Evolutionary conservation across 1,140 invertebrate genomes (phyloP), one percentile per base, ranked within the genome.

Genomic region (Zaprionus lachaisei): DNA sequence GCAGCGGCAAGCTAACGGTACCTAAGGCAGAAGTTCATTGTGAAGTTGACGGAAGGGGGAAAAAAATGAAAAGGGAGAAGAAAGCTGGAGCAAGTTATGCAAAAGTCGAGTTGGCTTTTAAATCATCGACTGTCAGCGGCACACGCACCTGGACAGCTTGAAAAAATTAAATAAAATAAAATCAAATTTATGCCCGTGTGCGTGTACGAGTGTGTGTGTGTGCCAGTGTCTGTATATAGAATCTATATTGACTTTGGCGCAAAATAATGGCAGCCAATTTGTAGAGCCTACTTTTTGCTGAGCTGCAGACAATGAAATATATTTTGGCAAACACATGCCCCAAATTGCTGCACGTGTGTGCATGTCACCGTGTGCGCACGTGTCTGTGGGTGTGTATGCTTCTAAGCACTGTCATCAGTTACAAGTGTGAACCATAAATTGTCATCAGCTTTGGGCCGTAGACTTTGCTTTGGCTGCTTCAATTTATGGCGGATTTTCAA

Each of bases 371-470:
- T 55, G 28, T 63, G 28, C 7, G 28, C 7, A 9, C 28, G 56
- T 34, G 31, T 34, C 0, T 34, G 31, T 31, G 28, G 11, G 58
- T 67, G 56, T 75, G 62, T 69, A 65, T 81, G 75, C 70, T 79
- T 70, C 77, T 90, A 82, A 90, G 86, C 86, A 85, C 85, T 81
- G 79, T 89, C 85, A 90, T 90, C 85, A 90, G 85, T 90, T 90
- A 89, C 85, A 90, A 90, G 85, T 90, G 85, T 90, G 85, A 90
- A 90, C 85, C 85, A 90, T 90, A 90, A 85, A 90, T 90, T 90
- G 85, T 90, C 85, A 90, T 90, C 85, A 90, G 86, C 71, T 80
- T 85, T 75, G 34, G 71, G 76, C 64, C 62, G 54, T 79, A 67
- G 83, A 79, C 77, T 86, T 86, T 86, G 79, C 85, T 85, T 84